Evolutionary conservation across 2,888 invertebrate species (phyloP).

Genomic region (Protophormia terraenovae): DNA sequence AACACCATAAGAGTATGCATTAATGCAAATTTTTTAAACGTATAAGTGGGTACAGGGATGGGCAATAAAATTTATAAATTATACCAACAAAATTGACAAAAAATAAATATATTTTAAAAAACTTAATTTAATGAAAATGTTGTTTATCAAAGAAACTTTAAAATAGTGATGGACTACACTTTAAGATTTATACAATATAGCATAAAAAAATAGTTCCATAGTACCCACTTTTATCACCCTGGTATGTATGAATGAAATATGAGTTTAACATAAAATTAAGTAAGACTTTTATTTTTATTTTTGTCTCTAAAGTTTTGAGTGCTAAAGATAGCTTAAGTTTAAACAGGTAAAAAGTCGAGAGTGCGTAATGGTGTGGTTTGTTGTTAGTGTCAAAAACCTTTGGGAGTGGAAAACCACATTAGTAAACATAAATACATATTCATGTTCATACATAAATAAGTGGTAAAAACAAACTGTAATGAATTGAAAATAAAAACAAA

Average conservation of each 20-base stretch:
- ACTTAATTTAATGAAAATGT: too few relatives aligned
- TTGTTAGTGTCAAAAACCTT: conserved; percentile 39
- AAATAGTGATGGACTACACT: too few relatives aligned
- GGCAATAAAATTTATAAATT: background rate
- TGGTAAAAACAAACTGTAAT: conserved; percentile 11
- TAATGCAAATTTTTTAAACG: conserved; percentile 34
- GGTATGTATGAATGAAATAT: background rate
- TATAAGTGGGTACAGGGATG: background rate
- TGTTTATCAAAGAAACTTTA: too few relatives aligned
- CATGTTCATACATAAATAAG: background rate
- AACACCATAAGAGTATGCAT: background rate
- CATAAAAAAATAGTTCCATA: background rate
- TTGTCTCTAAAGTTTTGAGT: background rate
- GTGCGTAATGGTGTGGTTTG: background rate
- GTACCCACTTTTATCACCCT: background rate
- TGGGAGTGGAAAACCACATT: conserved; percentile 21
- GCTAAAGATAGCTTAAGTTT: background rate
- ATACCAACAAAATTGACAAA: background rate
- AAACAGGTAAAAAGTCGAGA: background rate
- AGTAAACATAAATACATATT: background rate
- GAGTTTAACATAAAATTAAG: conserved; percentile 12
- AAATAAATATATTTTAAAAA: too few relatives aligned
- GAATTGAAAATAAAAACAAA: conserved; percentile 25
- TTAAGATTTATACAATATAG: too few relatives aligned
- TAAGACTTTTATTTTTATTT: conserved; percentile 1